Evolutionary conservation across 2,113 vertebrate genomes (phyloP), one percentile per base, ranked within the genome.

Genomic region (Gambusia holbrooki): DNA sequence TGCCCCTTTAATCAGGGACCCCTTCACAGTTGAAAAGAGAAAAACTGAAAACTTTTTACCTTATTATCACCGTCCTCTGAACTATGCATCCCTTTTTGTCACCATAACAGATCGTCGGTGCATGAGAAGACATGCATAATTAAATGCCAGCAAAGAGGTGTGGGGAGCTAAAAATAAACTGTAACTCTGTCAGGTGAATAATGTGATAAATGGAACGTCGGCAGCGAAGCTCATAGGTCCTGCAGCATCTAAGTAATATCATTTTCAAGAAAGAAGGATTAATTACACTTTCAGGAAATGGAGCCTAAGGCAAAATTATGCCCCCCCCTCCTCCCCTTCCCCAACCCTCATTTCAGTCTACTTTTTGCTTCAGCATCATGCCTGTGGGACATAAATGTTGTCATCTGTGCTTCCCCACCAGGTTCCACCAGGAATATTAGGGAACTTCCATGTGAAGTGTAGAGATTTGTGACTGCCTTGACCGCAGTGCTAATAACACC

Each of bases 231-330:
- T 85, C 83, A 81, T 54, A 87, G 90, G 87, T 92, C 88, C 89
- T 72, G 51, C 84, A 85, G 90, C 90, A 84, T 70, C 84, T 77
- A 63, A 88, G 81, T 93, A 90, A 94, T 94, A 87, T 79, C 89
- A 91, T 91, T 93, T 94, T 92, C 87, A 92, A 90, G 84, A 88
- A 93, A 90, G 86, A 86, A 76, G 81, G 91, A 93, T 92, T 93
- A 93, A 94, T 94, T 94, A 93, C 85, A 87, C 80, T 89, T 90
- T 88, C 78, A 83, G 84, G 87, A 92, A 92, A 94, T 92, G 90
- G 89, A 93, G 91, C 76, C 82, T 66, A 86, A 84, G 82, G 79
- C 51, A 58, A 58, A 48, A 48, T 48, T 48, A 48, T 48, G 17
- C 17, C 45, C 45, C 45, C 1, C 45, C 33, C 33, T 1, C 32